Evolutionary conservation across 2,888 invertebrate species (phyloP), one percentile per base, ranked within the genome.

Genomic region (Cerceris ruficornis): DNA sequence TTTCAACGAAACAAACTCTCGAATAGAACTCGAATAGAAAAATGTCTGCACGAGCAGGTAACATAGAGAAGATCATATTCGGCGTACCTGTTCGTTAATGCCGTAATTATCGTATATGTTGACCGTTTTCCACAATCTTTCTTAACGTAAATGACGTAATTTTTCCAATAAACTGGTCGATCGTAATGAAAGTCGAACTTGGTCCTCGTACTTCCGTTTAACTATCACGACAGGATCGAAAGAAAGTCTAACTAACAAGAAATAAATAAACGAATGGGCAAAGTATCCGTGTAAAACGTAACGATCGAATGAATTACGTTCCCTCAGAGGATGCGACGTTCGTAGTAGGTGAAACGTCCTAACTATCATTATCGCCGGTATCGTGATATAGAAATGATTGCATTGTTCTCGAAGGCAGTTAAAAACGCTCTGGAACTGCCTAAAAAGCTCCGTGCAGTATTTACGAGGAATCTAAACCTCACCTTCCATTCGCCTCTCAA

Each of bases 231-330:
- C 67, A 39, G 50, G 58, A 59, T 49, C 52, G 15, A 42, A 46
- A 55, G 43, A 67, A 17, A 65, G 11, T 50, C 50, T 68, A 66
- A 69, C 52, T 39, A 75, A 57, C 68, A 78, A 75, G 68, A 49
- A 79, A 80, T 80, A 80, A 80, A 80, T 80, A 78, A 80, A 78
- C 52, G 46, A 65, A 71, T 54, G 46, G 49, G 42, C 54, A 80
- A 79, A 59, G 57, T 55, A 59, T 50, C 43, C 57, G 66, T 65
- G 49, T 67, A 46, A 54, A 46, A 55, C 67, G 39, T 65, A 59
- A 62, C 68, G 14, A 55, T 46, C 15, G 69, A 64, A 46, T 59
- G 28, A 70, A 76, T 54, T 39, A 41, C 61, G 60, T 52, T 57
- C 62, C 58, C 60, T 13, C 17, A 66, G 50, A 64, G 41, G 39